A percentile compares a stretch with the other conserved stretches of the same genome.
phyloP scores from a whole-genome alignment of 2,113 vertebrate species.

The Ciconia maguari region DNA sequence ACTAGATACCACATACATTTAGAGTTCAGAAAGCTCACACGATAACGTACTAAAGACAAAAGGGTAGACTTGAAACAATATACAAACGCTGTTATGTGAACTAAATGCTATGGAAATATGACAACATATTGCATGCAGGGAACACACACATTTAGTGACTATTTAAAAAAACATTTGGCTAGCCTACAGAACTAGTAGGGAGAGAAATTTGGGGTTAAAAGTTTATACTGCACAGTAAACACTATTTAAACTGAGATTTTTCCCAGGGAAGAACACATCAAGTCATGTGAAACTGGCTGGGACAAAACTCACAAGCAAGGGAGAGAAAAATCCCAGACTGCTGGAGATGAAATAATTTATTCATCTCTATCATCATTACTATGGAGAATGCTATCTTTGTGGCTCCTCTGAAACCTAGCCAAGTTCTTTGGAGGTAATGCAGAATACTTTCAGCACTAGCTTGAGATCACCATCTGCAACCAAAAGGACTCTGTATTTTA shows the following conservation, averaged over 20 bases:
- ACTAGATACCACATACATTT: neutral
- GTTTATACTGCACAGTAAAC: slow-evolving; percentile 1
- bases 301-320: neutral
- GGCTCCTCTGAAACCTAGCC: slow-evolving; percentile 21
- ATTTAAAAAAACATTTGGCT: neutral
- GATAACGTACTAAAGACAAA: neutral
- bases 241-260: neutral
- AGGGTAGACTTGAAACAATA: slow-evolving; percentile 4
- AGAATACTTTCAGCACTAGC: neutral
- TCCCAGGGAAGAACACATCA: slow-evolving; percentile 24
- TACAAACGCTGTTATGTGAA: neutral
- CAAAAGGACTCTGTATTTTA: neutral
- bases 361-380: neutral
- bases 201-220: neutral
- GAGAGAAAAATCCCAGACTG: slow-evolving; percentile 1
- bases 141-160: slow-evolving; percentile 24
- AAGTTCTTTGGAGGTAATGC: slow-evolving; percentile 1
- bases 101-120: neutral
- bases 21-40: slow-evolving; percentile 4
- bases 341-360: slow-evolving; percentile 30
- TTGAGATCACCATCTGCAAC: neutral
- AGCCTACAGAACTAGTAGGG: neutral
- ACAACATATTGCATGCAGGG: neutral
- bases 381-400: neutral
- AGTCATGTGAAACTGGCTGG: neutral